A percentile compares a stretch with the other conserved stretches of the same genome.
phyloP scores from a whole-genome alignment of 2,113 vertebrate species.

The Zingel zingel region DNA sequence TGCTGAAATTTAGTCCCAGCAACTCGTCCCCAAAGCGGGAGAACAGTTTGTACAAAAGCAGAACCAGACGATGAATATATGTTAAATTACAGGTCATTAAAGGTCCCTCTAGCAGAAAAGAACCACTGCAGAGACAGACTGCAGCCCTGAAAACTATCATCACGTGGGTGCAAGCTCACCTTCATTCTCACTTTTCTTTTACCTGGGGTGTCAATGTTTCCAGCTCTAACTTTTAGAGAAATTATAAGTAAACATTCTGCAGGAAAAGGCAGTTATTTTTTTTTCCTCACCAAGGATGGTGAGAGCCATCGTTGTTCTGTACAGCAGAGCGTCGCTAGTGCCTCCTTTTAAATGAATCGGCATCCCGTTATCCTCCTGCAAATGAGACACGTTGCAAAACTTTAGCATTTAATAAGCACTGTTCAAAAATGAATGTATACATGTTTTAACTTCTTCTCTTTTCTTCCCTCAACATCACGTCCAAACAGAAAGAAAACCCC shows the following conservation, averaged over 20 bases:
- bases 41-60: too few species aligned
- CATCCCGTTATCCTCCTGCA: conserved; percentile 92
- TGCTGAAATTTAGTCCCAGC: too few species aligned
- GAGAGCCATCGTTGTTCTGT: conserved; percentile 87
- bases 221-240: not conserved
- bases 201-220: not conserved
- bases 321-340: conserved; percentile 85
- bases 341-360: conserved; percentile 94
- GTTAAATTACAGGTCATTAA: too few species aligned
- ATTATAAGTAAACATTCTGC: too few species aligned
- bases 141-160: too few species aligned
- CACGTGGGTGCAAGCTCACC: not conserved
- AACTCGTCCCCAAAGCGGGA: too few species aligned
- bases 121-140: too few species aligned
- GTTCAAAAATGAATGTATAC: not conserved
- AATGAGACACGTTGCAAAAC: too few species aligned
- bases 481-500: not conserved
- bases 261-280: not conserved
- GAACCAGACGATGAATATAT: too few species aligned
- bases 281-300: conserved; percentile 85
- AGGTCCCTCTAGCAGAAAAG: too few species aligned
- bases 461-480: not conserved
- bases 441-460: not conserved
- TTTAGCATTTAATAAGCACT: not conserved
- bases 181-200: not conserved